phyloP scores from a whole-genome alignment of 35 echinoderm and acorn worm genomes.

The Holothuria glaberrima region DNA sequence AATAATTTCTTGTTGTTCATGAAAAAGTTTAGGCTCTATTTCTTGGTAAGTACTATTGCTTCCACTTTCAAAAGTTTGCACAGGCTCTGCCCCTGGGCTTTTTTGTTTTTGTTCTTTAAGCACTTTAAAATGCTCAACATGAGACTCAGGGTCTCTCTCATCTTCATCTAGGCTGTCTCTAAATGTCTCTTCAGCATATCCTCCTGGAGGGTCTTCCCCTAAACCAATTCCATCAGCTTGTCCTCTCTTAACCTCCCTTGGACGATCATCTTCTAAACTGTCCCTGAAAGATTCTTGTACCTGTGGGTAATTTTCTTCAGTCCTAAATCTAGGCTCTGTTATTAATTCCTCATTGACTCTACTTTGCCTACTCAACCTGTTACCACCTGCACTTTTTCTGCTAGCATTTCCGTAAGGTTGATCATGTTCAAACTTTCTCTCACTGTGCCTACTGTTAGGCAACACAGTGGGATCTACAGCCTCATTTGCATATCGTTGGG shows the following conservation, averaged over 20 bases:
- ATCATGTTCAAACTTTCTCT: too few relatives aligned
- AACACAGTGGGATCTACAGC: background rate
- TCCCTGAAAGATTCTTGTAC: slow-evolving; percentile 7
- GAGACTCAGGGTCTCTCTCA: background rate
- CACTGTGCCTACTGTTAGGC: too few relatives aligned
- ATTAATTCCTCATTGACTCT: slow-evolving; percentile 1
- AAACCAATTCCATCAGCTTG: too few relatives aligned
- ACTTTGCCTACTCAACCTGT: slow-evolving; percentile 25
- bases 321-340: background rate
- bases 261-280: slow-evolving; percentile 13
- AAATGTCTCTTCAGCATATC: background rate
- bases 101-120: background rate
- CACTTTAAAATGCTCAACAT: background rate
- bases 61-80: background rate
- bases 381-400: background rate
- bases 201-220: background rate
- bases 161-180: slow-evolving; percentile 42
- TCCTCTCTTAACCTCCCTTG: background rate
- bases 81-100: too few relatives aligned
- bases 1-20: background rate
- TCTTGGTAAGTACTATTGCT: background rate
- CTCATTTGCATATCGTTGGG: slow-evolving; percentile 11
- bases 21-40: background rate
- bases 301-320: slow-evolving; percentile 34
- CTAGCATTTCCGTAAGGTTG: too few relatives aligned